Conservation (phyloP, 2,113 vertebrate species). For the Carassius carassius region DNA sequence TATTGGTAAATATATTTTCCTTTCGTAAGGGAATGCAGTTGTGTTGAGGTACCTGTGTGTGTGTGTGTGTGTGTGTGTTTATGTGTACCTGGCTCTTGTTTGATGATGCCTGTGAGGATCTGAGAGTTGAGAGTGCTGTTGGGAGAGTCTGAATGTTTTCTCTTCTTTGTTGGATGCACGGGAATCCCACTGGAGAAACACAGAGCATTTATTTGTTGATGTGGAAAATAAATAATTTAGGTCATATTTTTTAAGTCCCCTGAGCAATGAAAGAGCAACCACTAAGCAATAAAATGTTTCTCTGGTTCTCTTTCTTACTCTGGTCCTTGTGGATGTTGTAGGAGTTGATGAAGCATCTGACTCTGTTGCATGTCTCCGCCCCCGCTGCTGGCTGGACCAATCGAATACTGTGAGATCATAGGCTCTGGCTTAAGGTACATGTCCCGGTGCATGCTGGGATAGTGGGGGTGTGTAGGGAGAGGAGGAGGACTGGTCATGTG, state of each 20-base stretch:
- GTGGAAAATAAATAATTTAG: background rate
- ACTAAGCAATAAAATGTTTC: background rate
- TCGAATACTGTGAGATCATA: slow-evolving; percentile 83
- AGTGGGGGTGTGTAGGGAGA: slow-evolving; percentile 78
- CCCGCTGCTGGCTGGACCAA: slow-evolving; percentile 78
- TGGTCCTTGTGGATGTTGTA: slow-evolving; percentile 88
- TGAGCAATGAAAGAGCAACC: too few species aligned
- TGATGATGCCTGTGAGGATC: slow-evolving; percentile 96
- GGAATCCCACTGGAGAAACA: slow-evolving; percentile 76
- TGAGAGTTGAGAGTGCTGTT: slow-evolving; percentile 92
- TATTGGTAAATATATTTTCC: too few species aligned
- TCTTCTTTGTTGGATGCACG: slow-evolving; percentile 91
- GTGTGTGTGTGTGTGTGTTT: slow-evolving; percentile 55
- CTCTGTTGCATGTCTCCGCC: slow-evolving; percentile 86
- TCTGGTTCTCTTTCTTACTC: slow-evolving; percentile 73
- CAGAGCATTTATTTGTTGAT: slow-evolving; percentile 22
- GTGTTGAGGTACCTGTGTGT: background rate
- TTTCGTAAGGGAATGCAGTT: too few species aligned
- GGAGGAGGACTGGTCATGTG: slow-evolving; percentile 87
- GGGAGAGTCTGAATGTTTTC: slow-evolving; percentile 97
- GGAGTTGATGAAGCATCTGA: slow-evolving; percentile 86
- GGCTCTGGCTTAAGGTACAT: slow-evolving; percentile 95
- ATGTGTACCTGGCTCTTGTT: slow-evolving; percentile 91
- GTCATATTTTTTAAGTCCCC: too few species aligned
- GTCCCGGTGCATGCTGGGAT: slow-evolving; percentile 86